Base-by-base conservation (phyloP, 2,888 invertebrate species). In the Polydesmus complanatus region DNA sequence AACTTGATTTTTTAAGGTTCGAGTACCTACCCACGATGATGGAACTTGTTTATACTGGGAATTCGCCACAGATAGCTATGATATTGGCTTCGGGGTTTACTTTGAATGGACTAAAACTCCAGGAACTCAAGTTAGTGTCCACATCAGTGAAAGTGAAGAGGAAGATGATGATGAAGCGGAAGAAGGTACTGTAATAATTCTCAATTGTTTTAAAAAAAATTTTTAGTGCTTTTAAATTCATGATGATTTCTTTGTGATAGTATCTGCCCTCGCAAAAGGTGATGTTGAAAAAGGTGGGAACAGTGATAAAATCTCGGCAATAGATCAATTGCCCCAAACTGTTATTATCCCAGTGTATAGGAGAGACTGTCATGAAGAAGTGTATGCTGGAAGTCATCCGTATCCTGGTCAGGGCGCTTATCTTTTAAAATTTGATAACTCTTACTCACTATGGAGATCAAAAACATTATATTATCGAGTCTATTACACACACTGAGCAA, bases 391-490 rank as follows among this genome's bases (percentile, higher is more conserved):
- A 11, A 92, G 90, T 62, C 98, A 98, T 75, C 82, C 84, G 58
- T 97, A 97, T 76, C 97, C 97, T 1, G 96, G 95, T 1, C 86
- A 91, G 76, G 98, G 98, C 21, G 91, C 96, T 49, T 99, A 99
- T 76, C 79, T 97, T 72, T 80, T 98, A 51, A 98, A 98, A 78
- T 99, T 99, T 76, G 98, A 99, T 78, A 99, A 99, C 77, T 93
- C 96, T 1, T 99, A 96, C 75, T 96, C 95, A 60, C 80, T 99
- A 67, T 98, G 97, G 97, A 83, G 98, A 70, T 95, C 95, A 68
- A 99, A 99, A 83, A 95, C 94, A 54, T 82, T 99, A 60, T 99
- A 97, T 76, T 99, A 98, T 76, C 84, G 97, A 76, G 95, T 98
- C 57, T 98, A 95, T 75, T 98, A 98, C 74, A 95, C 91, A 58